Evolutionary conservation across 2,113 vertebrate genomes (phyloP), one percentile per base, ranked within the genome.

Genomic region (Gambusia holbrooki): DNA sequence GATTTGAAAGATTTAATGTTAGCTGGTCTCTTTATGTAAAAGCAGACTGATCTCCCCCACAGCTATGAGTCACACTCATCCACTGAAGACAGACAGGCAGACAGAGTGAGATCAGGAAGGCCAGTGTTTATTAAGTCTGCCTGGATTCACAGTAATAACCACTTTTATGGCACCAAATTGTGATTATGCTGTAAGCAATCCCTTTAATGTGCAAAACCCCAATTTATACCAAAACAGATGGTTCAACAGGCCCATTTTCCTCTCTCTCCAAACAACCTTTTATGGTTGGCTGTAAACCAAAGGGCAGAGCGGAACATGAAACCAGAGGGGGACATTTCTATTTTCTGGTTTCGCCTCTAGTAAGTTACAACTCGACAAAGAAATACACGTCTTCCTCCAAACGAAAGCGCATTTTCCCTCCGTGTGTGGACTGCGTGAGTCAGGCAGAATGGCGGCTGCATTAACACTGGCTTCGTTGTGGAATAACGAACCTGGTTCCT

Each of bases 331-430:
- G 67, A 32, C 79, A 73, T 64, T 76, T 87, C 70, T 86, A 77
- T 81, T 84, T 87, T 89, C 74, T 83, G 74, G 67, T 85, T 80
- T n/a, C 40, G 73, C 66, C 67, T 83, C n/a, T 33, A 32, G 69
- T 30, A 75, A 78, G 80, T 77, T 74, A 62, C 68, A 17, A 0
- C 32, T 29, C 2, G 40, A n/a, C 9, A 22, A 37, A 42, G 8
- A 61, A 45, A 62, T 11, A 11, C 19, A 62, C 66, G 29, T 11
- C 22, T 25, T n/a, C 51, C 51, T 58, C 51, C 17, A 58, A 25
- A 58, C 25, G 22, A 58, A n/a, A 48, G 14, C 14, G 14, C 51
- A n/a, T 58, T 22, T 58, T 58, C 22, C 8, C 25, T 58, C 51
- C 9, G 22, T 25, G 51, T 25, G 19, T 10, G 25, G 22, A 42